Evolutionary conservation across 1,140 invertebrate genomes (phyloP).

Genomic region (Anastatus disparis): DNA sequence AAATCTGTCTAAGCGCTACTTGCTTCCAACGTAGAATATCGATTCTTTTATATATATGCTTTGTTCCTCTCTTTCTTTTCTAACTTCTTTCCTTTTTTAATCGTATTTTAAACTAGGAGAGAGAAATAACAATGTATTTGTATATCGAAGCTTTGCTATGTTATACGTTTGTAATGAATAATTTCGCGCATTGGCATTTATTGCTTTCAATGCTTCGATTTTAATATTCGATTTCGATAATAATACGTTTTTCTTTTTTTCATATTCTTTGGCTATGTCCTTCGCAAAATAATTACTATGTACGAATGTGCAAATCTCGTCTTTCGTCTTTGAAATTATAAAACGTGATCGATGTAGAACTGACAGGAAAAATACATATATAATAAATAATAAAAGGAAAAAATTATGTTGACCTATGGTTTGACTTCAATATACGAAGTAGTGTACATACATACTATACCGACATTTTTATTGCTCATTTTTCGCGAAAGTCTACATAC

Average conservation of each 20-base stretch:
- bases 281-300: conserved; percentile 10
- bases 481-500: conserved; percentile 11
- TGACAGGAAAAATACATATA: neutral
- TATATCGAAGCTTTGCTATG: conserved; percentile 18
- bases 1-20: neutral
- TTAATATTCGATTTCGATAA: neutral
- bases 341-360: neutral
- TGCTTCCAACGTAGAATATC: neutral
- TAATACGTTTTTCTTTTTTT: conserved; percentile 17
- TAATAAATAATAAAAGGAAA: neutral
- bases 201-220: conserved; percentile 1
- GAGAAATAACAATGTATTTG: conserved; percentile 21
- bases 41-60: neutral
- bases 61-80: neutral
- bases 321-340: neutral
- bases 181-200: conserved; percentile 14
- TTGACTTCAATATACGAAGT: neutral
- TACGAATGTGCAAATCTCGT: no score
- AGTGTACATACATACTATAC: no score
- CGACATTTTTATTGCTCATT: conserved; percentile 23
- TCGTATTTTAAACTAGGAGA: conserved; percentile 4
- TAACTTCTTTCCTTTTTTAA: neutral
- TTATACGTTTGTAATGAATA: conserved; percentile 16
- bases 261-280: no score
- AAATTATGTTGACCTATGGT: neutral